Conservation (phyloP, 2,113 vertebrate species). For the Zosterops hypoxanthus region DNA sequence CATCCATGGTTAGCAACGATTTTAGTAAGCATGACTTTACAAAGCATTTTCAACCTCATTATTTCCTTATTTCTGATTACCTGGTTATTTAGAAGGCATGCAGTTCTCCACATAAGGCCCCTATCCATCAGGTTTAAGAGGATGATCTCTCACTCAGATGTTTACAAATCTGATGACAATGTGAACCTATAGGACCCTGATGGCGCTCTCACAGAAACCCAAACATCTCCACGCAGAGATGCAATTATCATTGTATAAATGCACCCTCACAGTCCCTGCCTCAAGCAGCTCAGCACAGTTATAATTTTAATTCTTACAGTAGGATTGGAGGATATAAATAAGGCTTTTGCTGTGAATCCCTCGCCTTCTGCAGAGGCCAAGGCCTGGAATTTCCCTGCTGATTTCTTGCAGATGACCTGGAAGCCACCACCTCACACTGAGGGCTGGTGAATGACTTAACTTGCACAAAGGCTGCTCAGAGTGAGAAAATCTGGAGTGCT, state of each 20-base stretch:
- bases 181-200: background rate
- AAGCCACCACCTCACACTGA: background rate
- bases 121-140: background rate
- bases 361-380: background rate
- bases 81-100: background rate
- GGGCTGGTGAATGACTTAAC: too few relatives aligned
- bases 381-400: background rate
- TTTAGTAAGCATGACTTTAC: background rate
- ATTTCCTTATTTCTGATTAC: background rate
- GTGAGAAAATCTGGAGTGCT: background rate
- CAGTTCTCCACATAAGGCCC: background rate
- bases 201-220: background rate
- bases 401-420: background rate
- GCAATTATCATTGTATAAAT: background rate
- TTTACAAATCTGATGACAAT: background rate
- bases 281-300: background rate
- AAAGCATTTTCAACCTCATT: background rate
- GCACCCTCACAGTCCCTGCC: background rate
- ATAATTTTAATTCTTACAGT: background rate
- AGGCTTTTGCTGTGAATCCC: background rate
- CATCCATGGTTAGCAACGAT: background rate
- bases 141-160: background rate
- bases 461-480: background rate
- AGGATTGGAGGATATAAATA: background rate
- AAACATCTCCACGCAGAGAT: accelerated